These are phyloP conservation scores for Bombus waltoni DNA, from an alignment of 1,140 invertebrate species.

Conservation along the genomic window DNA sequence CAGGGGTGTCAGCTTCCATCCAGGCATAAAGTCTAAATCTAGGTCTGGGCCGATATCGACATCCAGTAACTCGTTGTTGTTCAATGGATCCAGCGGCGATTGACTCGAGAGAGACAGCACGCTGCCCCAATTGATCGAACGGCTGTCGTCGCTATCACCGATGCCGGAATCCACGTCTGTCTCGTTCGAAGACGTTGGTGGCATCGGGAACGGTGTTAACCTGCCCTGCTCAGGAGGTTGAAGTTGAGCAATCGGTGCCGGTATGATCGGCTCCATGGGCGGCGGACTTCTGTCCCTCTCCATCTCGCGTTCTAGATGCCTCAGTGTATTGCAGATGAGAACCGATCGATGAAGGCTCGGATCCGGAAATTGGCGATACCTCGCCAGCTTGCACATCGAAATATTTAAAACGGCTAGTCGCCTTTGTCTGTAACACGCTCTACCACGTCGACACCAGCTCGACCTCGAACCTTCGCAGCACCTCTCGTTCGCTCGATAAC, in stretches of 20 bases:
- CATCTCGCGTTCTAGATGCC: constrained; percentile 95
- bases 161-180: constrained; percentile 89
- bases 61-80: constrained; percentile 89
- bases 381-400: constrained; percentile 95
- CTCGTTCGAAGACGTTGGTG: constrained; percentile 81
- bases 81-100: constrained; percentile 91
- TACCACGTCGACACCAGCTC: constrained; percentile 88
- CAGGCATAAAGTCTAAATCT: constrained; percentile 85
- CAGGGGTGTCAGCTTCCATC: constrained; percentile 86
- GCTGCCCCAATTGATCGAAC: constrained; percentile 95
- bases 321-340: constrained; percentile 96
- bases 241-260: constrained; percentile 80
- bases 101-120: constrained; percentile 93
- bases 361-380: constrained; percentile 93
- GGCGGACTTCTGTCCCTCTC: constrained; percentile 87
- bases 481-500: constrained; percentile 84
- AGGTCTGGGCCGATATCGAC: constrained; percentile 84
- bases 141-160: constrained; percentile 89
- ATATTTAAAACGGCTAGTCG: constrained; percentile 95
- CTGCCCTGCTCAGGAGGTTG: constrained; percentile 83
- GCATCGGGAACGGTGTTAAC: constrained; percentile 85
- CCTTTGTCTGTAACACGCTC: constrained; percentile 91
- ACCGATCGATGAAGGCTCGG: constrained; percentile 95
- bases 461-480: constrained; percentile 90
- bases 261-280: constrained; percentile 77